Percentiles rank a stretch among this genome's conserved stretches.
These are phyloP conservation scores for Psittacula cyanocephala DNA, from an alignment of 2,113 vertebrate genomes.

Conservation along the genomic window DNA sequence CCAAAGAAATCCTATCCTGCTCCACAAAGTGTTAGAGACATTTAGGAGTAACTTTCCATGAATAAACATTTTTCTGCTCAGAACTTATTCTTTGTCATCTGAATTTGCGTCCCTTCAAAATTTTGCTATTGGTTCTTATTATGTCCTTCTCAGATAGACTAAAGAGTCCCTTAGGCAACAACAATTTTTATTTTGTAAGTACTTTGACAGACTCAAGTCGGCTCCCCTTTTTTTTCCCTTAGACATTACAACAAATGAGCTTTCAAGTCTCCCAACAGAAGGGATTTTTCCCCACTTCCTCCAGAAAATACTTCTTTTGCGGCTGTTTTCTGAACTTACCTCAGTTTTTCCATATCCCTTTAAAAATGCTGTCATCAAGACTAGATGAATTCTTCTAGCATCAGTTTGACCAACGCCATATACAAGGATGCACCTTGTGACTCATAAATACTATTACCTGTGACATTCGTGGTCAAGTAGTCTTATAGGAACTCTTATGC, in stretches of 20 bases:
- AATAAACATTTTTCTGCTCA: neutral
- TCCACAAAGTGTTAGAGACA: neutral
- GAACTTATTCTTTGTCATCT: neutral
- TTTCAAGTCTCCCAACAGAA: slow-evolving; percentile 16
- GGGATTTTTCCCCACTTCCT: neutral
- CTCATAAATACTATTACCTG: neutral
- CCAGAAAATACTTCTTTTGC: neutral
- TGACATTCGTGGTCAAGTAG: neutral
- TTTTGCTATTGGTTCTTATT: neutral
- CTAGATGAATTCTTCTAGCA: neutral
- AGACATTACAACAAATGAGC: neutral
- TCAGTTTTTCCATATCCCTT: slow-evolving; percentile 37
- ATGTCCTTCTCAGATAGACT: neutral
- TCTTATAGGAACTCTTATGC: neutral
- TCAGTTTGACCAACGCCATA: neutral
- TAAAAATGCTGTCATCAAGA: slow-evolving; percentile 5
- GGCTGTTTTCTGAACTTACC: slow-evolving; percentile 17
- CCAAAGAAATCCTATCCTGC: neutral
- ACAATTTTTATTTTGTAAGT: neutral
- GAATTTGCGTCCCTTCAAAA: neutral
- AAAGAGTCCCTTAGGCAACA: neutral
- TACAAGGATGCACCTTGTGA: neutral
- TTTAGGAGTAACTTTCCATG: neutral
- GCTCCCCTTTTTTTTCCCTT: neutral
- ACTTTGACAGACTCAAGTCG: neutral